Conservation (phyloP, 1,140 invertebrate genomes). For the Scaptomyza hsui region DNA sequence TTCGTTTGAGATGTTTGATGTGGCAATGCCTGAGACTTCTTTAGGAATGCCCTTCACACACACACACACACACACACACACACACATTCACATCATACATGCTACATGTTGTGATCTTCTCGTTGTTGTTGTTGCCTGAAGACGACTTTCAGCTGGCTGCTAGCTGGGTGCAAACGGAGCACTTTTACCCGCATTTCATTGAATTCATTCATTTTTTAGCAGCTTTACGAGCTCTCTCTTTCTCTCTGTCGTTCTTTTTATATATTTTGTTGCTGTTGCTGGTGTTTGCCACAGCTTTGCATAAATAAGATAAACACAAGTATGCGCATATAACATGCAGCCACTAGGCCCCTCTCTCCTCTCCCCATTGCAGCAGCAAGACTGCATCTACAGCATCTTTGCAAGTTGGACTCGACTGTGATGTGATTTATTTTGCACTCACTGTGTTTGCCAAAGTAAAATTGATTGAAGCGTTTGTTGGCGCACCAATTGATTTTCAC, state of each 20-base stretch:
- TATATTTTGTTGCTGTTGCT: conserved; percentile 38
- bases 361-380: neutral
- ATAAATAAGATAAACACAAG: conserved; percentile 81
- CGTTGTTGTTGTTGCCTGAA: neutral
- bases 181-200: conserved; percentile 52
- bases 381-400: conserved; percentile 23
- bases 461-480: conserved; percentile 82
- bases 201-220: conserved; percentile 65
- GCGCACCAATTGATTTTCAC: conserved; percentile 75
- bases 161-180: conserved; percentile 11
- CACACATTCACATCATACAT: conserved; percentile 17
- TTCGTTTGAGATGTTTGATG: conserved; percentile 81
- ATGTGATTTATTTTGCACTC: conserved; percentile 82
- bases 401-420: conserved; percentile 47
- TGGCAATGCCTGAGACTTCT: conserved; percentile 36
- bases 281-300: conserved; percentile 77
- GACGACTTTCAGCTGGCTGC: neutral
- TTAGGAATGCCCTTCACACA: conserved; percentile 14
- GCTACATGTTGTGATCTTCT: conserved; percentile 9
- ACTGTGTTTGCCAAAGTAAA: conserved; percentile 82
- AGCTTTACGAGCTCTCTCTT: conserved; percentile 35
- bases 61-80: too few relatives aligned
- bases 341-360: neutral
- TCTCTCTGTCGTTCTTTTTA: conserved; percentile 16
- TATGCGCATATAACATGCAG: conserved; percentile 34